A percentile compares a stretch with the other conserved stretches of the same genome.
phyloP scores from a whole-genome alignment of 1,140 invertebrate species.

The Polypedilum pembai region DNA sequence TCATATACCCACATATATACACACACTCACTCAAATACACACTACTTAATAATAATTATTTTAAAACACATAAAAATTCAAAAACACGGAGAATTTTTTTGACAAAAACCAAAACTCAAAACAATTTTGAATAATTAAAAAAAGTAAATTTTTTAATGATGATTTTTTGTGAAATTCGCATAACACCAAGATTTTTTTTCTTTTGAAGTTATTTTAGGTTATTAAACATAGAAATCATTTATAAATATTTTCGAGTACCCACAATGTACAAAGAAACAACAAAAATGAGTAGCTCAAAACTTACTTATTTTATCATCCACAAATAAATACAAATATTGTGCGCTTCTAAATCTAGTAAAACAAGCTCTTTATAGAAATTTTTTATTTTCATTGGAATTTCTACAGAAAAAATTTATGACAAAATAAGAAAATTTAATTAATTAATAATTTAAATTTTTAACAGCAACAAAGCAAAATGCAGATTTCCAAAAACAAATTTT shows the following conservation, averaged over 20 bases:
- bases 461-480: no score
- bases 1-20: no score
- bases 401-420: not conserved
- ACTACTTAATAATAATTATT: no score
- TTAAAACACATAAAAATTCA: no score
- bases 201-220: not conserved
- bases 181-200: not conserved
- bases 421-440: no score
- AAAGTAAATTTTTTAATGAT: conserved; percentile 29
- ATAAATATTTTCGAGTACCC: conserved; percentile 25
- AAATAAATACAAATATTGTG: not conserved
- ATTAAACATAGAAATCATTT: not conserved
- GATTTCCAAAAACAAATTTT: not conserved
- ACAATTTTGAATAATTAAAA: not conserved
- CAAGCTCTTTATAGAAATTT: not conserved
- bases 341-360: not conserved
- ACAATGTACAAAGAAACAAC: conserved; percentile 25
- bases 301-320: not conserved
- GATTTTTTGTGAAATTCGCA: conserved; percentile 20
- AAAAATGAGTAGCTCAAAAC: not conserved
- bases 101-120: no score
- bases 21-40: no score
- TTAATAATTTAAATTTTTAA: no score
- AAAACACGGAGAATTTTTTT: no score
- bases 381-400: not conserved